Base-by-base conservation (phyloP, 2,113 vertebrate genomes). In the Mionectes macconnelli region DNA sequence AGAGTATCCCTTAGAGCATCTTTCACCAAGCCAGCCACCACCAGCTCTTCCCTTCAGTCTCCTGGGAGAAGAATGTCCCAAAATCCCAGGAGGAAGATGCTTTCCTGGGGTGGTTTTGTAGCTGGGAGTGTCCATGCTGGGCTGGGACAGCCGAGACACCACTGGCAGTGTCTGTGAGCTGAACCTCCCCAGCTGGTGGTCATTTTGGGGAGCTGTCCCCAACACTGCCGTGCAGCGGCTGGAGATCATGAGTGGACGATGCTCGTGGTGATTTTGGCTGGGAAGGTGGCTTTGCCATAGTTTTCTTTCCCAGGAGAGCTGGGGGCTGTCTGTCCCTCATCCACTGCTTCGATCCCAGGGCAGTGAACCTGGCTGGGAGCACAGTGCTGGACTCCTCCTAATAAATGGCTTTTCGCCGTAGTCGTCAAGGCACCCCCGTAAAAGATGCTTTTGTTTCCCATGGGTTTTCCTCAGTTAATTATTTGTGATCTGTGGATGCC, bases 381-480 rank as follows among this genome's bases (percentile, higher is more conserved):
- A 6, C 8, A 8, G 83, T 25, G 62, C 62, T 17, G 82, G 47
- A 11, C 79, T 60, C 15, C 5, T 96, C 22, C 5, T 94, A 88
- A 95, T 37, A 74, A 95, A 96, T 91, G 78, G 40, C 8, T 91
- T 93, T 81, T 85, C 3, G 0, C 77, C 1, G 2, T 49, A 66
- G 78, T 8, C 3, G 14, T 87, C 75, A 68, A 30, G 92, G 82
- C 53, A 79, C 90, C 64, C 74, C 70, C 0, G 10, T 96, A 89
- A 96, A 97, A 94, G 94, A 49, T 31, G 27, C 93, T 95, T 94
- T 94, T 97, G 96, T 97, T 97, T 96, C 93, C 95, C 24, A 1
- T 47, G 94, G 93, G 74, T 66, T 95, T 94, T 94, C 92, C 95
- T 96, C 35, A 1, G 96, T 97, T 97, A 97, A 97, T 97, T 94